Evolutionary conservation across 2,888 invertebrate species (phyloP).

Genomic region (Ornithoptera alexandrae): DNA sequence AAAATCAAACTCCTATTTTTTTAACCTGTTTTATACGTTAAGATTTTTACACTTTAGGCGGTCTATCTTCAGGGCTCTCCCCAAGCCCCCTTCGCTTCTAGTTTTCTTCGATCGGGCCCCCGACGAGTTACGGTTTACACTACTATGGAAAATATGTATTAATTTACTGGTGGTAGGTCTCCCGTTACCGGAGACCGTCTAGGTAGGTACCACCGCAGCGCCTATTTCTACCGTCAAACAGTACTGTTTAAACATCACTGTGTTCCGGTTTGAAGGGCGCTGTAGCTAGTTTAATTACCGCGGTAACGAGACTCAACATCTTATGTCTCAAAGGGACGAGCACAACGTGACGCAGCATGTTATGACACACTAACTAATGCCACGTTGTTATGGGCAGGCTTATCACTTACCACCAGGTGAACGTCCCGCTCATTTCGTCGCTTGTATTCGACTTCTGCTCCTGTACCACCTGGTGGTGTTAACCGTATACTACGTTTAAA

Average conservation of each 20-base stretch:
- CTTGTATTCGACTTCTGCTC: not conserved
- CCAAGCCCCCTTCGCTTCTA: conserved; percentile 74
- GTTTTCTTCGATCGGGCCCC: conserved; percentile 69
- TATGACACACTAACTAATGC: too few species aligned
- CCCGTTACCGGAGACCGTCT: not conserved
- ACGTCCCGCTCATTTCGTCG: too few species aligned
- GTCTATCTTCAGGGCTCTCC: conserved; percentile 58
- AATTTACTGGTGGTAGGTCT: not conserved
- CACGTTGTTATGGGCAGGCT: too few species aligned
- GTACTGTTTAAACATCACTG: too few species aligned
- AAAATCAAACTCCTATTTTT: conserved; percentile 78
- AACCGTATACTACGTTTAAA: conserved; percentile 33
- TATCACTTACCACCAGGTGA: too few species aligned
- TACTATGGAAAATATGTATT: not conserved
- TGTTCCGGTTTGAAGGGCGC: too few species aligned
- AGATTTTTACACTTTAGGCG: conserved; percentile 69
- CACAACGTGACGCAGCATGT: too few species aligned
- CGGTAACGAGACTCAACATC: too few species aligned
- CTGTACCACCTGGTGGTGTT: not conserved
- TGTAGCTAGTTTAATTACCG: too few species aligned
- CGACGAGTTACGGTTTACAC: conserved; percentile 19
- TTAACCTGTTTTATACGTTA: conserved; percentile 78
- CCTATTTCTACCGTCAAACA: too few species aligned
- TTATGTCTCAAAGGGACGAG: too few species aligned
- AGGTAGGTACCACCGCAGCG: not conserved